Base-by-base conservation (phyloP, 1,140 invertebrate genomes). In the Tetranychus cinnabarinus region DNA sequence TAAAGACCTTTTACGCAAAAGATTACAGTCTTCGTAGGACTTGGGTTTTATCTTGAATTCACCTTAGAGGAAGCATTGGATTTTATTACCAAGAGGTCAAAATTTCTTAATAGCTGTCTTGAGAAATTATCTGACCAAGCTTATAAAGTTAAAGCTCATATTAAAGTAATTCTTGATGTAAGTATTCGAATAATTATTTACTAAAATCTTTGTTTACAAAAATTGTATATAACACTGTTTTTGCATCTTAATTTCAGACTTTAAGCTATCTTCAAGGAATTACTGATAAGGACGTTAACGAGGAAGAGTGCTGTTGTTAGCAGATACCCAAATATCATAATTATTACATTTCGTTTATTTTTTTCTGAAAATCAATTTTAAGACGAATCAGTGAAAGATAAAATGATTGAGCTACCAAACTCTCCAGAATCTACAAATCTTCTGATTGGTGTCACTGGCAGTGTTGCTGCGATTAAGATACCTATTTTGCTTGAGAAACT, bases 401-500 rank as follows among this genome's bases (percentile, higher is more conserved):
- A 23, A 23, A 23, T 23, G 23, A 23, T 42, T 6, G 39, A 42
- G 10, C 10, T 42, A 42, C 39, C 39, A 42, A 6, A 10, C 10
- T 42, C 10, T 6, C 39, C 39, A 6, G 39, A 42, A 10, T 42
- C 5, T 42, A 42, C 68, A 45, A 70, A 75, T 56, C 72, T 91
- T 62, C 70, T 95, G 42, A 72, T 93, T 59, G 85, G 83, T 42
- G 85, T 85, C 64, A 92, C 88, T 1, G 90, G 88, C 34, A 92
- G 88, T 74, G 89, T 95, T 7, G 90, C 90, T 34, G 80, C 86
- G 8, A 85, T 93, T 33, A 93, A 93, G 74, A 68, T 89, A 47
- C 79, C 81, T 2, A 69, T 79, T 66, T 69, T 93, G 39, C 74
- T 85, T 1, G 50, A 63, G 2, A 50, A 62, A 58, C 2, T 62